Percentiles rank a stretch among this genome's conserved stretches.
phyloP scores from a whole-genome alignment of 2,113 vertebrate genomes.

The Shinisaurus crocodilurus region DNA sequence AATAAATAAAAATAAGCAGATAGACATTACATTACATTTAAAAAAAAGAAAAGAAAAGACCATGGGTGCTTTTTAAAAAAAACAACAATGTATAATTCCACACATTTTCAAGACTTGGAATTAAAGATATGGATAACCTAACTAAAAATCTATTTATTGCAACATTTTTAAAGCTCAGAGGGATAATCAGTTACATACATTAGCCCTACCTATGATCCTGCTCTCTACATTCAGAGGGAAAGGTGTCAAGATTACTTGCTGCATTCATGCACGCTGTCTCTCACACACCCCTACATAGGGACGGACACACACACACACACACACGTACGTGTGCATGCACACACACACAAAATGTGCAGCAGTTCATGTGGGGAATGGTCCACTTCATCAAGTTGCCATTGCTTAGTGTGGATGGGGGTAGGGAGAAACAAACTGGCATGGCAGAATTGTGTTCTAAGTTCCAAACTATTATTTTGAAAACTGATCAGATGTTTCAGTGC shows the following conservation, averaged over 20 bases:
- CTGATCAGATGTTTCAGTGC: background rate
- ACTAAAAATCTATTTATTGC: background rate
- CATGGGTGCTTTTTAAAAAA: no score
- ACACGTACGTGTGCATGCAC: background rate
- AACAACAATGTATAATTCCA: background rate
- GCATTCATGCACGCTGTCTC: background rate
- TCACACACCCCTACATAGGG: no score
- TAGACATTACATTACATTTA: background rate
- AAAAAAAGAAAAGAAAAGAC: background rate
- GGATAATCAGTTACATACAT: background rate
- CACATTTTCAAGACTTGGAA: background rate
- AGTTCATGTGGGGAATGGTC: background rate
- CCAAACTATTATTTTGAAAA: background rate
- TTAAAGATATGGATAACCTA: background rate
- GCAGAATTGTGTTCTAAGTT: background rate
- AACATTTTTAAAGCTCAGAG: background rate
- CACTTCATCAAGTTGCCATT: background rate
- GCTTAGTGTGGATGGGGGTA: background rate
- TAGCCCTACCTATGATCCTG: background rate
- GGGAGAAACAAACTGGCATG: background rate
- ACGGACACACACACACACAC: no score
- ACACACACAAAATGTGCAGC: background rate
- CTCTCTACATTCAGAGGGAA: background rate
- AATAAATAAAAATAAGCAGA: background rate
- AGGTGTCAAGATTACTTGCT: background rate